phyloP scores from a whole-genome alignment of 2,113 vertebrate genomes.

The Chloropsis cyanopogon region DNA sequence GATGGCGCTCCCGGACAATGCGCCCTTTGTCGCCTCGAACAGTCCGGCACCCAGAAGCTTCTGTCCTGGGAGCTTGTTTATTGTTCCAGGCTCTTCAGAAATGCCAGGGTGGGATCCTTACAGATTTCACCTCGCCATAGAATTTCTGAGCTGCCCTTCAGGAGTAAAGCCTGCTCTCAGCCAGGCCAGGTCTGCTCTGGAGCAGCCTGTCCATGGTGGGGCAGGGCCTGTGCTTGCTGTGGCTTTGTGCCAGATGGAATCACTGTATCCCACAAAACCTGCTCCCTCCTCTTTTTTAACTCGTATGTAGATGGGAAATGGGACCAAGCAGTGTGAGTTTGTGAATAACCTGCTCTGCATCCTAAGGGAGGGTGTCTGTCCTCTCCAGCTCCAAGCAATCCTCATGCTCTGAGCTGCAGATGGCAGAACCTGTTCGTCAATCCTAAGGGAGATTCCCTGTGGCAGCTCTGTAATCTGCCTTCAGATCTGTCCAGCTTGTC shows the following conservation, averaged over 20 bases:
- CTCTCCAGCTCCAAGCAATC: neutral
- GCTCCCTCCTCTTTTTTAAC: rapidly evolving
- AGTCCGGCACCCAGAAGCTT: neutral
- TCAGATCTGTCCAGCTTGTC: neutral
- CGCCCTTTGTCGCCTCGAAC: neutral
- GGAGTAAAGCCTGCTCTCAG: rapidly evolving
- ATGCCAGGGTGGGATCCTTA: neutral
- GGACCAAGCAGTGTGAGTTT: neutral
- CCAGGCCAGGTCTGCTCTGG: neutral
- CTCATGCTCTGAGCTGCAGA: neutral
- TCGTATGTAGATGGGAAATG: neutral
- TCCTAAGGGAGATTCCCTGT: neutral
- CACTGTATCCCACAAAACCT: neutral
- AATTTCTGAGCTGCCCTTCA: neutral
- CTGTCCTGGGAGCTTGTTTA: neutral
- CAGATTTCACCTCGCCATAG: neutral
- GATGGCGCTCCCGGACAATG: neutral
- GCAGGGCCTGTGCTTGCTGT: neutral
- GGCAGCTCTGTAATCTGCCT: neutral
- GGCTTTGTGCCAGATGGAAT: neutral
- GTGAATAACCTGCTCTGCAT: neutral
- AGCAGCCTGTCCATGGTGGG: rapidly evolving
- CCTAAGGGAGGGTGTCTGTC: neutral
- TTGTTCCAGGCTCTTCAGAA: neutral
- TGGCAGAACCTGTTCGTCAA: neutral